Evolutionary conservation across 2,797 vertebrate genomes (phyloP).

Genomic region (Vultur gryphus): DNA sequence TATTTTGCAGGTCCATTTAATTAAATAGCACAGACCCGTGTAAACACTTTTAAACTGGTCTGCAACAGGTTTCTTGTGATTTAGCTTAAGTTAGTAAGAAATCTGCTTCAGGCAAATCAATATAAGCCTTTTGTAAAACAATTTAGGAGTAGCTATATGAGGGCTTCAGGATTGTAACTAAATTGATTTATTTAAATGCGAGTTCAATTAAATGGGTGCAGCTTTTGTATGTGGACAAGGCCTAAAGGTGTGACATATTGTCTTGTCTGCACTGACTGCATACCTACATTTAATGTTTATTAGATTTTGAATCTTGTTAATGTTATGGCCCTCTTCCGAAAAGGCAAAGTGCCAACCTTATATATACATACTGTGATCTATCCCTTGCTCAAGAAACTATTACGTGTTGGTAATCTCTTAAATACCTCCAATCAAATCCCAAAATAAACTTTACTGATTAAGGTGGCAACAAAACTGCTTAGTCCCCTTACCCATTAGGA

Average conservation of each 20-base stretch:
- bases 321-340: neutral
- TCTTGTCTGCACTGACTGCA: neutral
- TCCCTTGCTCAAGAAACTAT: neutral
- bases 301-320: neutral
- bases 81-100: neutral
- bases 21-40: neutral
- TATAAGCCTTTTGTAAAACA: neutral
- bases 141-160: neutral
- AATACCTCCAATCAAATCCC: neutral
- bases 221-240: neutral
- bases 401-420: neutral
- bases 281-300: neutral
- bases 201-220: neutral
- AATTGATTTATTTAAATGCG: conserved; percentile 17
- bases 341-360: neutral
- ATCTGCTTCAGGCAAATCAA: conserved; percentile 16
- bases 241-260: neutral
- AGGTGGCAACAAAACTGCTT: neutral
- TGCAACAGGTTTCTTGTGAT: neutral
- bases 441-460: neutral
- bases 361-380: neutral
- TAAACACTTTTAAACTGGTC: neutral
- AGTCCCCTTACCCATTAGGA: rapidly evolving
- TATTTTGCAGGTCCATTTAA: neutral
- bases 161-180: neutral